Conservation (phyloP, 2,113 vertebrate genomes). For the Platichthys stellatus region DNA sequence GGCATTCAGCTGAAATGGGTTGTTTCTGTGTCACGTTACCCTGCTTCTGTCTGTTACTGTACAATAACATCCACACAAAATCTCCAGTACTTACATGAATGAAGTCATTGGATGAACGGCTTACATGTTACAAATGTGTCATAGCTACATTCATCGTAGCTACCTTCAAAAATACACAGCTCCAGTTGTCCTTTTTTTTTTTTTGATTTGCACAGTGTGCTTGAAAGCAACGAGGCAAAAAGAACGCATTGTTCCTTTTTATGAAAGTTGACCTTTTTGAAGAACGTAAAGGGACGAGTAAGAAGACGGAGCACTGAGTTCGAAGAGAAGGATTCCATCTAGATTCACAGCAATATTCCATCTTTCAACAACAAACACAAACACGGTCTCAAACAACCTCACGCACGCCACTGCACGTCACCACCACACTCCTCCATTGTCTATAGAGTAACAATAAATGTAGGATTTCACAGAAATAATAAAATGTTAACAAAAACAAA, state of each 20-base stretch:
- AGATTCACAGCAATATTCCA: slow-evolving; percentile 83
- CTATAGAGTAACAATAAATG: slow-evolving; percentile 77
- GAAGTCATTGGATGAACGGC: slow-evolving; percentile 23
- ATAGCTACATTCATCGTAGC: slow-evolving; percentile 71
- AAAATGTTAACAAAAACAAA: slow-evolving; percentile 82
- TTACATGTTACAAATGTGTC: slow-evolving; percentile 45
- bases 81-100: slow-evolving; percentile 35
- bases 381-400: slow-evolving; percentile 67
- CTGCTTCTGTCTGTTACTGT: slow-evolving; percentile 44
- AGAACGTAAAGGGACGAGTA: slow-evolving; percentile 67
- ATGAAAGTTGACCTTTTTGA: slow-evolving; percentile 36
- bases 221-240: slow-evolving; percentile 72
- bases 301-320: slow-evolving; percentile 72
- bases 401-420: slow-evolving; percentile 73
- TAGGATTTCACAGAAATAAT: slow-evolving; percentile 86
- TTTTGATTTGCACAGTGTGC: slow-evolving; percentile 55
- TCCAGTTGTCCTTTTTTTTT: slow-evolving; percentile 16
- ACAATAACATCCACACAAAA: slow-evolving; percentile 26
- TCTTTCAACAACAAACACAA: slow-evolving; percentile 73
- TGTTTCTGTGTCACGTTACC: slow-evolving; percentile 35
- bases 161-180: slow-evolving; percentile 54
- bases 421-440: slow-evolving; percentile 72
- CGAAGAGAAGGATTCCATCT: slow-evolving; percentile 70
- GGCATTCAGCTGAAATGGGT: slow-evolving; percentile 66
- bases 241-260: slow-evolving; percentile 44